Evolutionary conservation across 2,888 invertebrate genomes (phyloP).

Genomic region (Cylindroiulus punctatus): DNA sequence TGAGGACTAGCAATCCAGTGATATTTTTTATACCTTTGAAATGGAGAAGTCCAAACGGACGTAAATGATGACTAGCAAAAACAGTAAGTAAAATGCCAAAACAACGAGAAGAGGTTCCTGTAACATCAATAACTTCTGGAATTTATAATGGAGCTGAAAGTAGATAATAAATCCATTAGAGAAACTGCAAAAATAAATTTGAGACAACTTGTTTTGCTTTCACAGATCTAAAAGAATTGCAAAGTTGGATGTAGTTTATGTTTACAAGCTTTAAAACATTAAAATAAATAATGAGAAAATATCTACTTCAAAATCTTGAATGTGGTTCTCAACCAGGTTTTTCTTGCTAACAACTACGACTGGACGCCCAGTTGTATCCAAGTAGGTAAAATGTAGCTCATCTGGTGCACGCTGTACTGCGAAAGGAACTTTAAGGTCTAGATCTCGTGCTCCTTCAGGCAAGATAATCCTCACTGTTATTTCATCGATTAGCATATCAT

Average conservation of each 20-base stretch:
- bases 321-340: constrained; percentile 95
- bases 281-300: no score
- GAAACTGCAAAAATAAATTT: neutral
- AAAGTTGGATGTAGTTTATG: no score
- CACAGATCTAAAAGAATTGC: no score
- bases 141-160: constrained; percentile 79
- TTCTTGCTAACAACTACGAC: constrained; percentile 82
- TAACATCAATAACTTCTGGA: constrained; percentile 84
- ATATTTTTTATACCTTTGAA: constrained; percentile 64
- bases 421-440: constrained; percentile 85
- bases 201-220: no score
- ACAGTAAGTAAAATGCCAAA: constrained; percentile 86
- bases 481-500: constrained; percentile 95
- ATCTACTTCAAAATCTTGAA: constrained; percentile 86
- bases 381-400: constrained; percentile 86
- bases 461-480: constrained; percentile 87
- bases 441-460: constrained; percentile 89
- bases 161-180: constrained; percentile 30
- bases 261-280: no score
- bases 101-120: constrained; percentile 93
- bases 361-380: constrained; percentile 93
- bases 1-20: neutral
- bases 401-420: constrained; percentile 78
- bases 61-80: constrained; percentile 90
- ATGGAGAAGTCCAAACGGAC: constrained; percentile 97